A percentile compares a stretch with the other conserved stretches of the same genome.
phyloP scores from a whole-genome alignment of 2,113 vertebrate species.

The Peucedramus taeniatus region DNA sequence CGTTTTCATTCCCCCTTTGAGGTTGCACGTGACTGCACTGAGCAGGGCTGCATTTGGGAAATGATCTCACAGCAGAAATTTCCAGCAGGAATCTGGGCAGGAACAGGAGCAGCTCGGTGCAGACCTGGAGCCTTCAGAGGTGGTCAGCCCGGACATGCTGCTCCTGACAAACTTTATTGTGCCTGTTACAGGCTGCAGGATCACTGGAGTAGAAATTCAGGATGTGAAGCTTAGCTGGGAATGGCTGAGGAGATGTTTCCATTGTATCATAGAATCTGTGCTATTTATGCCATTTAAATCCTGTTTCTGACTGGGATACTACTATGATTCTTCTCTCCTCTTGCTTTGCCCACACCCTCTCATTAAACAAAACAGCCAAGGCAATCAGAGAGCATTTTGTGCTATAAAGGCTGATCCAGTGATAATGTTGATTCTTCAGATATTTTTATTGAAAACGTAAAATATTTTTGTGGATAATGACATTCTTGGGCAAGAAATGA shows the following conservation, averaged over 20 bases:
- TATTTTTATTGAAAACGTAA: not conserved
- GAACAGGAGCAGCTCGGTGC: not conserved
- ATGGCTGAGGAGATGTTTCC: not conserved
- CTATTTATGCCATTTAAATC: not conserved
- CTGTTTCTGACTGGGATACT: not conserved
- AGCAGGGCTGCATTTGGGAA: not conserved
- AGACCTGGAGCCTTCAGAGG: not conserved
- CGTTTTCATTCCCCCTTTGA: constrained; percentile 63
- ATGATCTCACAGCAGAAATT: not conserved
- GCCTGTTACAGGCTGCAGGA: not conserved
- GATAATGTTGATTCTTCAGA: not conserved
- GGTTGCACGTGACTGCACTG: not conserved
- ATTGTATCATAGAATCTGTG: not conserved
- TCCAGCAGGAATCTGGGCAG: constrained; percentile 50
- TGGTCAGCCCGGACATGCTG: not conserved
- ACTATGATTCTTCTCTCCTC: not conserved
- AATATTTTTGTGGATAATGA: not conserved
- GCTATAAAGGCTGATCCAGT: not conserved
- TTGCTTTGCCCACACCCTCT: not conserved
- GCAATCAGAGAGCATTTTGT: not conserved
- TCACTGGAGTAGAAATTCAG: constrained; percentile 30
- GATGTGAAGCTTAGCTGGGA: not conserved
- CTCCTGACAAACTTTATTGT: not conserved
- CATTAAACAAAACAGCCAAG: accelerated
- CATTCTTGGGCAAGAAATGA: constrained; percentile 31